Base-by-base conservation (phyloP, 2,113 vertebrate species). In the Scomber scombrus region DNA sequence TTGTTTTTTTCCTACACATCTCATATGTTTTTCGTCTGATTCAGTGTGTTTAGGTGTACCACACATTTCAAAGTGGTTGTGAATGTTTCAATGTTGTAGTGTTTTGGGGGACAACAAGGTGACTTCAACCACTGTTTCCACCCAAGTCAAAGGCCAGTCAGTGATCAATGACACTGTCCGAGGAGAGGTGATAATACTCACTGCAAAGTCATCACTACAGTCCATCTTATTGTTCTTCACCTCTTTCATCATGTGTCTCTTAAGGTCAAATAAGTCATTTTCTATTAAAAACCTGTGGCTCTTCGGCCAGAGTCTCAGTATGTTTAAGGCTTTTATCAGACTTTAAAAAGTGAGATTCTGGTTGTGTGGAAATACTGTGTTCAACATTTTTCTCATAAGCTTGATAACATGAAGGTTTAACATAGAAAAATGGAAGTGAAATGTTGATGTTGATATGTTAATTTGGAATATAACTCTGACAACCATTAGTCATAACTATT, bases 211-310 rank as follows among this genome's bases (percentile, higher is more conserved):
- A 60, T 23, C 46, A 15, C n/a, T 19, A 10, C 34, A 12, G 64
- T 70, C 75, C 56, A 58, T 58, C 65, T 51, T 54, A 19, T 66
- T 34, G 61, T 78, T 76, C 82, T 68, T 82, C 51, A 58, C 72
- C 80, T 64, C 5, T 6, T 57, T 40, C 45, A 66, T 47, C 55
- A 16, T 0, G 45, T 66, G 26, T 12, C 55, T 31, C 23, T 3
- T 29, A 0, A 4, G 43, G 45, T 73, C 21, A 45, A 11, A 12
- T 12, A 11, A 23, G 45, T 43, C 34, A 1, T 75, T 81, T 68
- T 29, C 74, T 63, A 69, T 34, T 0, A 0, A 26, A 26, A n/a
- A 29, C 23, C 23, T 71, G 2, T n/a, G 2, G 5, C 8, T 14
- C 21, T 12, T 14, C 0, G 46, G 31, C 21, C 50, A 29, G 10